Percentiles rank a stretch among this genome's conserved stretches.
Conservation (phyloP, 2,113 vertebrate species). For the Hypomesus transpacificus region DNA sequence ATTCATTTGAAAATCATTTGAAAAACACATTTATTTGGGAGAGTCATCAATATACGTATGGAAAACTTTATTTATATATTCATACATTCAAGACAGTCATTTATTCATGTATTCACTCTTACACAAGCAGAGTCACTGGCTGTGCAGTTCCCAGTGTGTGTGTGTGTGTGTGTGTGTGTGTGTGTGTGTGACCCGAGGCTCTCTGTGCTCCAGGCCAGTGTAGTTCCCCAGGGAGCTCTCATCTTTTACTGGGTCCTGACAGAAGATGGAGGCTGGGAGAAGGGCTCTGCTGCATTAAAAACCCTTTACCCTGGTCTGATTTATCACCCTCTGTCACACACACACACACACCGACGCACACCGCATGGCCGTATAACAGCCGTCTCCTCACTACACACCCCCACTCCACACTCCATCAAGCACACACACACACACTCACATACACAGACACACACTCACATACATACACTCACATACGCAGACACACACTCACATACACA, state of each 20-base stretch:
- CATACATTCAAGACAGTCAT: slow-evolving; percentile 70
- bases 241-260: slow-evolving; percentile 80
- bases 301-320: slow-evolving; percentile 80
- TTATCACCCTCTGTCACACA: slow-evolving; percentile 61
- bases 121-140: slow-evolving; percentile 65
- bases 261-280: slow-evolving; percentile 77
- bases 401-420: slow-evolving; percentile 67
- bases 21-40: slow-evolving; percentile 63
- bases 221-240: slow-evolving; percentile 74
- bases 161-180: slow-evolving; percentile 21
- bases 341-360: slow-evolving; percentile 36
- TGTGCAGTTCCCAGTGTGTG: slow-evolving; percentile 30
- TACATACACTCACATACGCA: slow-evolving; percentile 14
- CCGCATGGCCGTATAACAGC: slow-evolving; percentile 51
- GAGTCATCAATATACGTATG: slow-evolving; percentile 62
- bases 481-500: background rate
- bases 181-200: slow-evolving; percentile 60
- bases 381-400: slow-evolving; percentile 53
- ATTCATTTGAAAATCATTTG: slow-evolving; percentile 67
- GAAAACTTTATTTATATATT: slow-evolving; percentile 68
- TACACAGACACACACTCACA: background rate
- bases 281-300: slow-evolving; percentile 78
- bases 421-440: slow-evolving; percentile 37
- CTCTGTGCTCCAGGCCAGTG: slow-evolving; percentile 65
- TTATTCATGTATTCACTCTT: slow-evolving; percentile 79